Base-by-base conservation (phyloP, 2,888 invertebrate species). In the Metacarcinus magister region DNA sequence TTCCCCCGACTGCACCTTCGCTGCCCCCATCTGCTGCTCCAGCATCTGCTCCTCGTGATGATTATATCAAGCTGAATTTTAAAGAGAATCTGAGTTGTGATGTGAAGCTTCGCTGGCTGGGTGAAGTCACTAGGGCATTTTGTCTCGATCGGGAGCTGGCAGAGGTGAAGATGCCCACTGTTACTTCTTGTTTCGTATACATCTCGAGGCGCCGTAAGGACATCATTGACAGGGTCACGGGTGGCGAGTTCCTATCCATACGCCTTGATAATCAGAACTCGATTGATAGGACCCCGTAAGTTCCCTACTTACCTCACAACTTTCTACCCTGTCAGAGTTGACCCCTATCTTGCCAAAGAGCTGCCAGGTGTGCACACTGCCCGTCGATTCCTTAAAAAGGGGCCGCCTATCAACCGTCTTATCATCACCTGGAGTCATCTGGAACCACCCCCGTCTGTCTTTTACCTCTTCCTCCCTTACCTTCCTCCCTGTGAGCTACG, bases 181-280 rank as follows among this genome's bases (percentile, higher is more conserved):
- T 54, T 19, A 54, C 54, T 87, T 87, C 28, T 87, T 4, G 87
- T 4, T 87, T 87, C 46, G 13, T 48, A 23, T 92, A 48, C n/a
- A 92, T 48, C 92, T 48, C 48, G 8, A 44, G 48, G 28, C n/a
- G 43, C n/a, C 19, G 92, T 10, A 19, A 7, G 48, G 48, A 5
- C 92, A 46, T 92, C 28, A 32, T 7, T 44, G 39, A 91, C 48
- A 39, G 32, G 91, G 39, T 91, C 39, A 91, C 3, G 91, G 39
- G 46, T 92, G 93, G 93, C 23, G 93, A 92, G 93, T 67, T 93
- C 43, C 75, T 93, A 39, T 67, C 93, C 2, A 10, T 93, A 23
- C n/a, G 7, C 48, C 93, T 93, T n/a, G 93, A 93, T 19, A 67
- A 39, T 93, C 93, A 93, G 75, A 67, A 93, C n/a, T 93, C 93